Percentiles rank a stretch among this genome's conserved stretches.
Evolutionary conservation across 2,797 vertebrate species (phyloP).

Genomic region (Tarsius wallacei): DNA sequence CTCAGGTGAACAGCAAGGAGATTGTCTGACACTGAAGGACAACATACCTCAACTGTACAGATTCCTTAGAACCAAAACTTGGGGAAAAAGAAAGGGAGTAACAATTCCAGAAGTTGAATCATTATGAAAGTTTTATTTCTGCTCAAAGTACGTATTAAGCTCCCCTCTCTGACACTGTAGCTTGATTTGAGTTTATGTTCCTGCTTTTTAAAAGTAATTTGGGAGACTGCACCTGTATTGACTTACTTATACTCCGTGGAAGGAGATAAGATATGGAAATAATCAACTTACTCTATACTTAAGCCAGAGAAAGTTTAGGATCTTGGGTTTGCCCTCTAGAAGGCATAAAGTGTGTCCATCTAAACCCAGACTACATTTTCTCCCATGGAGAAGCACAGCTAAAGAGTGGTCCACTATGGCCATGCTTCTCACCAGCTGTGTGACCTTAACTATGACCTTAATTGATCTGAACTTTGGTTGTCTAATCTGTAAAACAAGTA

Average conservation of each 20-base stretch:
- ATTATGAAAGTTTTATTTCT: constrained; percentile 8
- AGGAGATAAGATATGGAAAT: constrained; percentile 58
- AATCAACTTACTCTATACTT: constrained; percentile 48
- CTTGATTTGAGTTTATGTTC: not conserved
- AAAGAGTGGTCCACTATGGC: not conserved
- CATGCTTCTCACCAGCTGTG: not conserved
- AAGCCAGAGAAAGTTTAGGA: constrained; percentile 49
- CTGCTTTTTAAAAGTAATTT: constrained; percentile 40
- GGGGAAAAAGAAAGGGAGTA: not conserved
- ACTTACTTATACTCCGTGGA: constrained; percentile 43
- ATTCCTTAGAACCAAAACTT: constrained; percentile 26
- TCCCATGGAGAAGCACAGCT: not conserved
- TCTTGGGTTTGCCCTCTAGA: constrained; percentile 42
- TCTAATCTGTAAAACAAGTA: not conserved
- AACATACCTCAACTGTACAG: not conserved
- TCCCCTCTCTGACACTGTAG: not conserved
- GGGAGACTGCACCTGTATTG: constrained; percentile 39
- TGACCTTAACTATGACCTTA: not conserved
- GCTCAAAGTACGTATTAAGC: not conserved
- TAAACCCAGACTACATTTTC: constrained; percentile 21
- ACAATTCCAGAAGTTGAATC: not conserved
- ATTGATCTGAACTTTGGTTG: not conserved
- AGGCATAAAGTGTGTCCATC: constrained; percentile 24
- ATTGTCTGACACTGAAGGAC: not conserved
- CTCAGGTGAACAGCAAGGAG: not conserved